Evolutionary conservation across 2,888 invertebrate genomes (phyloP).

Genomic region (Melanophora roralis): DNA sequence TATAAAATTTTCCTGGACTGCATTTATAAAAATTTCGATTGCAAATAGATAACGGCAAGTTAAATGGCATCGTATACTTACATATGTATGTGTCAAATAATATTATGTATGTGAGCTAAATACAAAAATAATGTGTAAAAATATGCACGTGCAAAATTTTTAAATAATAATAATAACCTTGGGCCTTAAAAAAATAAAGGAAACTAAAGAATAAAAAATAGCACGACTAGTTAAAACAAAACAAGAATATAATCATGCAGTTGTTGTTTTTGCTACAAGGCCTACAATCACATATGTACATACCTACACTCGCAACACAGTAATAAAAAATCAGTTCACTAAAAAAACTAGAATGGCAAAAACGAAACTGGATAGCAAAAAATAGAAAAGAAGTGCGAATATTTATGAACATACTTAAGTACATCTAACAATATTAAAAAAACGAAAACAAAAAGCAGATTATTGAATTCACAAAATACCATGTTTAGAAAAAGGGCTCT

Average conservation of each 20-base stretch:
- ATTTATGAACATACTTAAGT: conserved; percentile 15
- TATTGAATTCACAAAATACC: not conserved
- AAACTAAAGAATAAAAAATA: conserved; percentile 17
- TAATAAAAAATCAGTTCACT: conserved; percentile 55
- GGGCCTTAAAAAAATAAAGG: conserved; percentile 19
- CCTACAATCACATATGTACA: not conserved
- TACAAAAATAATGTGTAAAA: not conserved
- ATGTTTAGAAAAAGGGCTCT: too few relatives aligned
- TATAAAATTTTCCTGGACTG: not conserved
- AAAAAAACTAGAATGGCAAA: conserved; percentile 26
- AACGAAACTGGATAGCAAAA: too few relatives aligned
- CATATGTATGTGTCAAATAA: not conserved
- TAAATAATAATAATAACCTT: conserved; percentile 57
- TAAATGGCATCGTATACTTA: not conserved
- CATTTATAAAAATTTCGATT: conserved; percentile 9
- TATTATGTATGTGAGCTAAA: not conserved
- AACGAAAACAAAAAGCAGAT: not conserved
- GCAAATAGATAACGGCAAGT: conserved; percentile 1
- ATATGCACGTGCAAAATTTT: conserved; percentile 56
- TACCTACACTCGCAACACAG: not conserved
- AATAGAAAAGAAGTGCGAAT: conserved; percentile 28
- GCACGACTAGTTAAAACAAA: too few relatives aligned
- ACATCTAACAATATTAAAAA: not conserved
- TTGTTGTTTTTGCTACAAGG: conserved; percentile 11
- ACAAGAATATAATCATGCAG: conserved; percentile 26